These are phyloP conservation scores for Toxotes jaculatrix DNA, from an alignment of 2,113 vertebrate genomes.

Conservation along the genomic window DNA sequence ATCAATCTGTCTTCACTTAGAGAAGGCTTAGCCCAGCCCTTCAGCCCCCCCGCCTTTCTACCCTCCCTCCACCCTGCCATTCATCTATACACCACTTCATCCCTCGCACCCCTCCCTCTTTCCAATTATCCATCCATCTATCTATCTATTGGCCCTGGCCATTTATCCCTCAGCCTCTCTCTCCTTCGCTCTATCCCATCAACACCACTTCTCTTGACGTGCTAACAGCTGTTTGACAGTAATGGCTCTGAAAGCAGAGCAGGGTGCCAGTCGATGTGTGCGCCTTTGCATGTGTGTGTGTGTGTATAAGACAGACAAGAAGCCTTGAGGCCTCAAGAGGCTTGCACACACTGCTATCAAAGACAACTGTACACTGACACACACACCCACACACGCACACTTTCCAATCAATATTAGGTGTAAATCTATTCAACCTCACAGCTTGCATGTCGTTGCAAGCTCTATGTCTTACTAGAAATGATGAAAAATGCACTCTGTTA, in stretches of 20 bases:
- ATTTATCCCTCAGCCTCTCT: slow-evolving; percentile 73
- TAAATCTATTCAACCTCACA: slow-evolving; percentile 45
- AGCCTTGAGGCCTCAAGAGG: slow-evolving; percentile 67
- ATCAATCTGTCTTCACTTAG: slow-evolving; percentile 79
- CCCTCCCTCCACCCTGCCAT: slow-evolving; percentile 49
- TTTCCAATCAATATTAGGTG: slow-evolving; percentile 64
- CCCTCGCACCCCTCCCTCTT: slow-evolving; percentile 53
- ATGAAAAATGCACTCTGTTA: slow-evolving; percentile 48
- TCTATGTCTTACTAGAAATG: slow-evolving; percentile 33
- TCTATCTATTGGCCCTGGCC: slow-evolving; percentile 74
- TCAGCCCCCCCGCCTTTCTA: slow-evolving; percentile 11
- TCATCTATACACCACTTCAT: slow-evolving; percentile 71
- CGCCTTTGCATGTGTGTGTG: slow-evolving; percentile 11
- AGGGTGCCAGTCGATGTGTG: slow-evolving; percentile 68
- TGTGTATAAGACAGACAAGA: slow-evolving; percentile 27
- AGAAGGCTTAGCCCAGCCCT: slow-evolving; percentile 59
- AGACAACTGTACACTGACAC: slow-evolving; percentile 4
- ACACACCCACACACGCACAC: slow-evolving; percentile 19
- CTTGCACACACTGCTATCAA: slow-evolving; percentile 30
- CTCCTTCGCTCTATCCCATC: slow-evolving; percentile 71
- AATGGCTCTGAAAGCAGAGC: slow-evolving; percentile 84
- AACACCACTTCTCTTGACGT: slow-evolving; percentile 78
- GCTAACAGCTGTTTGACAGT: slow-evolving; percentile 85
- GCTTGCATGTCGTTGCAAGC: slow-evolving; percentile 26
- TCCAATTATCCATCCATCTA: slow-evolving; percentile 79